phyloP scores from a whole-genome alignment of 2,113 vertebrate species.

The Archocentrus centrarchus region DNA sequence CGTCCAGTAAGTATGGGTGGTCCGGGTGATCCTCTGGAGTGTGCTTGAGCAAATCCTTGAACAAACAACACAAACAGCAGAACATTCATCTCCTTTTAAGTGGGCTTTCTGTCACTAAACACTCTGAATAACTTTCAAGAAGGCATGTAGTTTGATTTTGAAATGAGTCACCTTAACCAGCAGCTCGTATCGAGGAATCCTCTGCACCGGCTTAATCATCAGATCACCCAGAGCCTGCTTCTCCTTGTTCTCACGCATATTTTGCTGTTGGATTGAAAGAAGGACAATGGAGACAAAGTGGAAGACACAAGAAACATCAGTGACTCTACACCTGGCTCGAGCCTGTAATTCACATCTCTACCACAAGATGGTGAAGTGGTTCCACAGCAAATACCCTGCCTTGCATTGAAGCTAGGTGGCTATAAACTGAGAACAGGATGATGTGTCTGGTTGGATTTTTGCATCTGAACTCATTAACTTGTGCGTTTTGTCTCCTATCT shows the following conservation, averaged over 20 bases:
- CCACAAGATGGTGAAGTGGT: constrained; percentile 46
- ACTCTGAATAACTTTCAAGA: not conserved
- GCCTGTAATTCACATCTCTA: constrained; percentile 15
- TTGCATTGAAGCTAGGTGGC: not conserved
- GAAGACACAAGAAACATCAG: not conserved
- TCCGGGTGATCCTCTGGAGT: constrained; percentile 95
- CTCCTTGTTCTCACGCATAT: constrained; percentile 98
- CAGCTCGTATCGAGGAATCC: constrained; percentile 97
- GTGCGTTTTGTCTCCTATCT: no score
- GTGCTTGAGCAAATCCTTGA: constrained; percentile 96
- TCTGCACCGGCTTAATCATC: constrained; percentile 98
- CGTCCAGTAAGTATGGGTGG: constrained; percentile 88
- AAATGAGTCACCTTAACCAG: constrained; percentile 90
- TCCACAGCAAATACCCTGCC: not conserved
- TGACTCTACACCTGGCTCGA: not conserved
- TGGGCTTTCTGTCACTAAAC: not conserved
- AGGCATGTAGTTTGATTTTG: not conserved
- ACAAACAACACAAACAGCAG: not conserved
- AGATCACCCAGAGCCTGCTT: constrained; percentile 96
- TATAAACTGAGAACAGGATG: not conserved
- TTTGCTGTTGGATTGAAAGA: constrained; percentile 85
- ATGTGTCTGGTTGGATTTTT: no score
- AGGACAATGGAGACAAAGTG: not conserved
- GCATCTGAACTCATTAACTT: no score
- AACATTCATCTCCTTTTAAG: not conserved